A percentile compares a stretch with the other conserved stretches of the same genome.
phyloP scores from a whole-genome alignment of 2,113 vertebrate genomes.

The Dendrocopos noguchii region DNA sequence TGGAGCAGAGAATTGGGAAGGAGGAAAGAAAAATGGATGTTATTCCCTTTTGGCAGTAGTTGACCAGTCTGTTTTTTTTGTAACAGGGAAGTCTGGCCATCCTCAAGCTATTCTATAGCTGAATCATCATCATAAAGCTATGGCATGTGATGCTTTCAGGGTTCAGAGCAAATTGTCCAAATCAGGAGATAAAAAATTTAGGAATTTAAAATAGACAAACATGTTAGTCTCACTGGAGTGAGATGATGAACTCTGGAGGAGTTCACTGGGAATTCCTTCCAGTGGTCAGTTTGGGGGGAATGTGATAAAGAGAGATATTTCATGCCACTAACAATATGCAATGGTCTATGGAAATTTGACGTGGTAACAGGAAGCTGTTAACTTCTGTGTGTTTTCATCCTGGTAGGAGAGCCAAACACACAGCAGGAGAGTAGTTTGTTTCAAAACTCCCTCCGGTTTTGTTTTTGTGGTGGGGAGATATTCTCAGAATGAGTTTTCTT shows the following conservation, averaged over 20 bases:
- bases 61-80: not conserved
- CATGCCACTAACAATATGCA: not conserved
- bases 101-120: not conserved
- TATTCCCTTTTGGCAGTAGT: not conserved
- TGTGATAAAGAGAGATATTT: not conserved
- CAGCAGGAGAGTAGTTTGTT: constrained; percentile 39
- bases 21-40: not conserved
- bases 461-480: constrained; percentile 43
- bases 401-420: constrained; percentile 21
- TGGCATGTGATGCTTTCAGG: not conserved
- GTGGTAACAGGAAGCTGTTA: constrained; percentile 6
- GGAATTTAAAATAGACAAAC: not conserved
- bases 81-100: not conserved
- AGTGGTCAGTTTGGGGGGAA: not conserved
- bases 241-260: not conserved
- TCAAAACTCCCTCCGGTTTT: constrained; percentile 49
- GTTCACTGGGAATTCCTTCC: not conserved
- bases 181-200: not conserved
- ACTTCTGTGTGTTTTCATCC: constrained; percentile 34
- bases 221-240: not conserved
- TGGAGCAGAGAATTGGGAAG: accelerated
- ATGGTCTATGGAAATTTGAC: not conserved
- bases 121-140: not conserved
- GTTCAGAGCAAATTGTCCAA: not conserved
- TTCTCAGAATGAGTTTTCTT: constrained; percentile 21